Evolutionary conservation across 2,113 vertebrate species (phyloP), one percentile per base, ranked within the genome.

Genomic region (Geothlypis trichas): DNA sequence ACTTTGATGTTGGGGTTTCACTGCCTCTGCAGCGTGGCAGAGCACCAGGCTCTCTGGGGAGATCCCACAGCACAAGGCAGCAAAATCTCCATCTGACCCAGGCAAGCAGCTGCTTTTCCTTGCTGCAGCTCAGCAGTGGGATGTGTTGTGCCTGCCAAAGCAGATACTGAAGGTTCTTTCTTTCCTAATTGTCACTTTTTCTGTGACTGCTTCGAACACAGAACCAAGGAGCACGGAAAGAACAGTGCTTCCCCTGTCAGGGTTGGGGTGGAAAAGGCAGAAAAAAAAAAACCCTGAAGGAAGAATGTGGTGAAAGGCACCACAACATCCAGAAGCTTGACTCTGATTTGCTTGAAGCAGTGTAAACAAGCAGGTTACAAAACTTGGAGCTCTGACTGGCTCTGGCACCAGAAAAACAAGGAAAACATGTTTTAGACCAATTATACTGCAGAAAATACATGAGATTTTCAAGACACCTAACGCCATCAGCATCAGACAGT

Each of bases 181-280:
- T 95, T 96, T 96, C 94, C 89, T 87, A 76, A 93, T 96, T 96
- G 93, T 93, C 91, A 87, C 77, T 91, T 93, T 89, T 78, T 79
- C 91, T 92, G 21, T 84, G 77, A 24, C 77, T 84, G 89, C 78
- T 93, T 89, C 24, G 27, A 84, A 84, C 69, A 73, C 80, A 82
- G 93, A 87, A 69, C 83, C 66, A 69, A 94, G 91, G 28, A 89
- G 62, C 49, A 15, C 0, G 5, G 89, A 65, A 95, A 93, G 84
- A 96, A 95, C 87, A 90, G 91, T 84, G 84, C 81, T 89, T 93
- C 28, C 77, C 74, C 96, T 97, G 67, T 93, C 78, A 85, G 46
- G 46, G 63, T 67, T 63, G 47, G 78, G 74, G 42, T 11, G 35
- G 81, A 69, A 94, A 84, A 95, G 66, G 27, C 30, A 72, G 84